Evolutionary conservation across 2,888 invertebrate species (phyloP).

Genomic region (Apoda limacodes): DNA sequence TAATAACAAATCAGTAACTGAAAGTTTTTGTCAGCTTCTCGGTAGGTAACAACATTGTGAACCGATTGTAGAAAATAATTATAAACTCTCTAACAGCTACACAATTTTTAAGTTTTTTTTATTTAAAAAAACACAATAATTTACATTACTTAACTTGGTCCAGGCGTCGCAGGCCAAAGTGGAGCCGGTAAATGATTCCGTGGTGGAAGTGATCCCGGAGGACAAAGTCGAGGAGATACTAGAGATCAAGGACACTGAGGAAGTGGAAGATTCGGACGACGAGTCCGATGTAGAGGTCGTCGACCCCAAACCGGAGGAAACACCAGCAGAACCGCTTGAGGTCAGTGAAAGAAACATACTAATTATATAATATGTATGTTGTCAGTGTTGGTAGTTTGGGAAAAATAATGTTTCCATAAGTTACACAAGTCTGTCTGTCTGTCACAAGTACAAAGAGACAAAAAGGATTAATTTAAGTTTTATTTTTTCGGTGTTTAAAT

Average conservation of each 20-base stretch:
- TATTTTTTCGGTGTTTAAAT: too few species aligned
- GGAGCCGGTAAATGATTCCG: constrained; percentile 28
- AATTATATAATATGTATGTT: constrained; percentile 1
- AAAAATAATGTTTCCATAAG: too few species aligned
- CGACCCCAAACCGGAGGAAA: constrained; percentile 25
- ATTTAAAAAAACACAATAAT: neutral
- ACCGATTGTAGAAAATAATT: too few species aligned
- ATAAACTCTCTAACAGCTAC: too few species aligned
- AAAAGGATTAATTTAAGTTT: too few species aligned
- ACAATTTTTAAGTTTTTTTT: too few species aligned
- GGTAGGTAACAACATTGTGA: too few species aligned
- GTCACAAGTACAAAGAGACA: too few species aligned
- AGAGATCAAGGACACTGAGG: constrained; percentile 60
- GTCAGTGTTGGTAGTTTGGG: neutral
- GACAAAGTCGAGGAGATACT: constrained; percentile 40
- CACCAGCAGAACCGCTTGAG: constrained; percentile 34
- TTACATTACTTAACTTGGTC: neutral
- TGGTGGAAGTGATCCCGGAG: constrained; percentile 26
- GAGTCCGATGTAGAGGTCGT: constrained; percentile 56
- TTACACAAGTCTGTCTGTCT: too few species aligned
- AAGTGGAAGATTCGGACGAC: constrained; percentile 43
- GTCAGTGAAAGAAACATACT: constrained; percentile 23
- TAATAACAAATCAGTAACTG: too few species aligned
- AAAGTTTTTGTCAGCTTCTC: too few species aligned
- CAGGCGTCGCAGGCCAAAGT: constrained; percentile 48